These are phyloP conservation scores for Pardosa pseudoannulata DNA, from an alignment of 2,888 invertebrate genomes.

Conservation along the genomic window DNA sequence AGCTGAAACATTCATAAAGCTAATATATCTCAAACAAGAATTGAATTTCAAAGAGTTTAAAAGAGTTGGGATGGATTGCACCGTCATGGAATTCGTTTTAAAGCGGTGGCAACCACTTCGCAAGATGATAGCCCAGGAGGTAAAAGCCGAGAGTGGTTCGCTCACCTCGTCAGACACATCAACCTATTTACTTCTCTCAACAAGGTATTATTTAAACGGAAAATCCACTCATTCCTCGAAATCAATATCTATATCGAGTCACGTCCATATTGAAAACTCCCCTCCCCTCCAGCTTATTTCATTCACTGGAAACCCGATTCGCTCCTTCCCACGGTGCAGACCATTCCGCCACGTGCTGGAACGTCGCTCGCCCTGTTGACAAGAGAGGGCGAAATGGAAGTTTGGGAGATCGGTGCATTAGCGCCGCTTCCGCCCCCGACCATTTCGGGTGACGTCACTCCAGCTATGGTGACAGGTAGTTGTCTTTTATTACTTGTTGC, in stretches of 20 bases:
- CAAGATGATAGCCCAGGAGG: no score
- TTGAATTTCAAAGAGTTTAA: no score
- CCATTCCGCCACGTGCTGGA: constrained; percentile 40
- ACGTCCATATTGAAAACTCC: constrained; percentile 10
- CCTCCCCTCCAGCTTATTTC: background rate
- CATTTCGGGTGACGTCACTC: constrained; percentile 42
- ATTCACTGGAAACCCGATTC: constrained; percentile 49
- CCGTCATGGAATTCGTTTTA: no score
- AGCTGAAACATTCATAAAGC: no score
- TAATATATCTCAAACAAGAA: no score
- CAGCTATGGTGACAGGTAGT: constrained; percentile 41
- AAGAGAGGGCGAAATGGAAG: constrained; percentile 29
- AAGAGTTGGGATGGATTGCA: no score
- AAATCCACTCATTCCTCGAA: background rate
- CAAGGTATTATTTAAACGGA: background rate
- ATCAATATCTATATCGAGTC: background rate
- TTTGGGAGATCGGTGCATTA: constrained; percentile 17
- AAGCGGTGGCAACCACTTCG: no score
- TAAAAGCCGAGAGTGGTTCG: no score
- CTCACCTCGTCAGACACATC: no score
- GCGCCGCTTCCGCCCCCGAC: background rate
- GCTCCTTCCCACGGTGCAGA: constrained; percentile 52
- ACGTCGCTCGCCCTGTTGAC: constrained; percentile 40
- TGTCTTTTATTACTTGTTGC: constrained; percentile 47
- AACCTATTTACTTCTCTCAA: constrained; percentile 3